These are phyloP conservation scores for Orussus abietinus DNA, from an alignment of 1,140 invertebrate species.

Conservation along the genomic window DNA sequence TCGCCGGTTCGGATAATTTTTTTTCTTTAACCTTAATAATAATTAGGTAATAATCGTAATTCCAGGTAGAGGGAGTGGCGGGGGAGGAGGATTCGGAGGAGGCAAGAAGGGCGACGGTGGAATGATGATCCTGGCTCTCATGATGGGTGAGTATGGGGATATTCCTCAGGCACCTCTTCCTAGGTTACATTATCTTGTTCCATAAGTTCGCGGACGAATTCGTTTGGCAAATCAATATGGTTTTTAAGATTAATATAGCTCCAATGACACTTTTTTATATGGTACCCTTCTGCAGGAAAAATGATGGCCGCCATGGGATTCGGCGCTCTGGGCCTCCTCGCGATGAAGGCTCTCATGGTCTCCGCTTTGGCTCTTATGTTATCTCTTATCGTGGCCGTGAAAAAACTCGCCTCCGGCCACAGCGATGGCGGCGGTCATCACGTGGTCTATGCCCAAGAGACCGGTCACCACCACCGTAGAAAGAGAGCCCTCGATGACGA, in stretches of 20 bases:
- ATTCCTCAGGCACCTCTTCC: too few species aligned
- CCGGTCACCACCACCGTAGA: slow-evolving; percentile 58
- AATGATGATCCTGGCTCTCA: slow-evolving; percentile 61
- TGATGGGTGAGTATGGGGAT: slow-evolving; percentile 71
- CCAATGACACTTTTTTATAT: too few species aligned
- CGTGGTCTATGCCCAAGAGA: slow-evolving; percentile 65
- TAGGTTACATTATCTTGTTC: too few species aligned
- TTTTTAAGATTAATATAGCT: too few species aligned
- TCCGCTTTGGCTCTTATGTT: slow-evolving; percentile 70
- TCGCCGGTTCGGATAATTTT: background rate
- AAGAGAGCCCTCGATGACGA: slow-evolving; percentile 43
- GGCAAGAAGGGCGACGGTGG: slow-evolving; percentile 52
- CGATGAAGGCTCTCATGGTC: slow-evolving; percentile 66
- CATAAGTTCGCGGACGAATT: too few species aligned
- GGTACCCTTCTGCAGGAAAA: slow-evolving; percentile 53
- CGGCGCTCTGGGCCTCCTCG: slow-evolving; percentile 65
- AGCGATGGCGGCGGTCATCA: slow-evolving; percentile 62
- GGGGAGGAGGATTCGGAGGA: slow-evolving; percentile 27
- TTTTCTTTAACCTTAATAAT: too few species aligned
- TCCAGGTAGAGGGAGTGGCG: slow-evolving; percentile 21
- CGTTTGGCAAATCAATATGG: too few species aligned
- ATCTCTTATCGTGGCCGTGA: slow-evolving; percentile 67
- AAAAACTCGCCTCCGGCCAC: slow-evolving; percentile 63
- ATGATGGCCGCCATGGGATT: slow-evolving; percentile 69
- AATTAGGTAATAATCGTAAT: slow-evolving; percentile 3